Evolutionary conservation across 2,888 invertebrate genomes (phyloP), one percentile per base, ranked within the genome.

Genomic region (Argyra leucocephala): DNA sequence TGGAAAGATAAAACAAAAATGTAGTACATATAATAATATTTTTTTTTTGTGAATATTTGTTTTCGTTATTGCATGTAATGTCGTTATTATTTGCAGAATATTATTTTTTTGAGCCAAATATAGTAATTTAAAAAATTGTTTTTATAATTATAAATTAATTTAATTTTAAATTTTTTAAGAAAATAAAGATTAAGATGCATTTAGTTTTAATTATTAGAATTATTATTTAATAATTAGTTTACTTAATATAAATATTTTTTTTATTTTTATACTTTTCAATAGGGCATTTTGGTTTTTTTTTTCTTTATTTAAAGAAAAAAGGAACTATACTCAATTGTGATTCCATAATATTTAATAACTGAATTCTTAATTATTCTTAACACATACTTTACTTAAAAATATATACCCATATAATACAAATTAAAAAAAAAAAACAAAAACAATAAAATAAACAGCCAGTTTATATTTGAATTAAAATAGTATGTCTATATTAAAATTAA

Each of bases 31-130:
- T 6, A 26, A 26, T 6, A 26, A 26, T n/a, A 10, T 31, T 31
- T 31, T 31, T 48, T 48, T 18, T 48, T 48, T 48, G 15, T 9
- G 18, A 18, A 48, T 48, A 48, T 48, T 48, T 48, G 48, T 48
- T 48, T 48, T 48, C 48, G 48, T 48, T 48, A 48, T 4, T 48
- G 48, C 48, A 48, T 48, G 48, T 48, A 48, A 48, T 48, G 48
- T 48, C n/a, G n/a, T 48, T 48, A 48, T 48, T 48, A 48, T 48
- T 48, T 48, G 48, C 48, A 48, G 48, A 48, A 48, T 48, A 48
- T 48, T 48, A 48, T 48, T 48, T 48, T 18, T 48, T 48, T 48
- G 48, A 48, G 18, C 48, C 48, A 48, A 48, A 48, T 48, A 48
- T 48, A 48, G 48, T 48, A 48, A 48, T 48, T 12, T 48, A 48